Conservation (phyloP, 1,140 invertebrate species). For the Aphelinus atriplicis region DNA sequence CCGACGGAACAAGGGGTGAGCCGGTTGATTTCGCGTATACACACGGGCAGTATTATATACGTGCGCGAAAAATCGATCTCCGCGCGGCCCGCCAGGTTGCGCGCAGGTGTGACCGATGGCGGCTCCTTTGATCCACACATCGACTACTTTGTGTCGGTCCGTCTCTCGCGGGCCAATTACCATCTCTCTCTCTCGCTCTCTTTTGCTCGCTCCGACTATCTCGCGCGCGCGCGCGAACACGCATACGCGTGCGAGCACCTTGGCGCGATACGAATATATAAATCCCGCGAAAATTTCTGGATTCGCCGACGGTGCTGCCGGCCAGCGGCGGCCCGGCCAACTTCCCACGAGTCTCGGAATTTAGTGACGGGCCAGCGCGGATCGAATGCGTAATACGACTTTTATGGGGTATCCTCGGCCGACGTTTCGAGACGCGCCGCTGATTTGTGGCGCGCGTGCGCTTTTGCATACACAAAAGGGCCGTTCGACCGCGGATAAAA, state of each 20-base stretch:
- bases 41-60: too few species aligned
- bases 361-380: conserved; percentile 59
- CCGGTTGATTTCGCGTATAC: too few species aligned
- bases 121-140: conserved; percentile 58
- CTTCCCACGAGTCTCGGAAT: conserved; percentile 45
- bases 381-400: conserved; percentile 66
- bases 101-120: conserved; percentile 64
- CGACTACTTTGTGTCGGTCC: conserved; percentile 32
- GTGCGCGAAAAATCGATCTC: conserved; percentile 9
- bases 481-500: too few species aligned
- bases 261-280: too few species aligned
- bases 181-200: neutral
- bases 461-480: conserved; percentile 48
- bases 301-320: neutral
- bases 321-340: conserved; percentile 33
- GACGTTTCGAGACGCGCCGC: conserved; percentile 54
- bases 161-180: conserved; percentile 47
- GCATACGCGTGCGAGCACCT: neutral
- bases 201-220: neutral
- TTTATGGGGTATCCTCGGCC: conserved; percentile 60
- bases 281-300: too few species aligned
- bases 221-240: neutral
- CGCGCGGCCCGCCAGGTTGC: conserved; percentile 46
- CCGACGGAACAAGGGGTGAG: too few species aligned
- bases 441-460: conserved; percentile 58